A percentile compares a stretch with the other conserved stretches of the same genome.
phyloP scores from a whole-genome alignment of 2,797 vertebrate genomes.

The Orestias chungarensis region DNA sequence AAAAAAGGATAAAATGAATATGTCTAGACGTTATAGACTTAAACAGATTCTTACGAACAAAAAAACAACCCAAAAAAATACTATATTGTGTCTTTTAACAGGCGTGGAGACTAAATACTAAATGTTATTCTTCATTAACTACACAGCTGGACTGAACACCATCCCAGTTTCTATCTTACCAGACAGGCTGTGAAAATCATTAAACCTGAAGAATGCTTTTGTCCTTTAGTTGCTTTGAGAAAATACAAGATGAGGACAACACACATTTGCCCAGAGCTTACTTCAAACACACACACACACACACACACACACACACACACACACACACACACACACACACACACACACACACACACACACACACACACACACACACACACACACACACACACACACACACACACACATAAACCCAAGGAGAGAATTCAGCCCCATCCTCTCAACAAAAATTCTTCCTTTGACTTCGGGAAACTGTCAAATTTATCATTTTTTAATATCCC shows the following conservation, averaged over 20 bases:
- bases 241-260: constrained; percentile 33
- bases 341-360: too few species aligned
- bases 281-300: constrained; percentile 52
- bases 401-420: constrained; percentile 25
- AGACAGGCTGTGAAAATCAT: constrained; percentile 2
- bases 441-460: constrained; percentile 6
- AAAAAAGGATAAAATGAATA: background rate
- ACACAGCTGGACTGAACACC: constrained; percentile 2
- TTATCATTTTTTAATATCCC: constrained; percentile 65
- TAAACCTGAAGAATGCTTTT: background rate
- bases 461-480: constrained; percentile 37
- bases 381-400: too few species aligned
- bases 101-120: background rate
- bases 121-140: constrained; percentile 27
- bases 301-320: too few species aligned
- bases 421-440: constrained; percentile 3
- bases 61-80: background rate
- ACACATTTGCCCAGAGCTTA: constrained; percentile 33
- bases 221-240: constrained; percentile 8
- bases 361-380: too few species aligned
- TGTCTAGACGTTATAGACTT: background rate
- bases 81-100: background rate
- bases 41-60: background rate
- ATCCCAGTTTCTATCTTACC: background rate
- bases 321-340: too few species aligned